Evolutionary conservation across 1,140 invertebrate genomes (phyloP).

Genomic region (Antheraea pernyi): DNA sequence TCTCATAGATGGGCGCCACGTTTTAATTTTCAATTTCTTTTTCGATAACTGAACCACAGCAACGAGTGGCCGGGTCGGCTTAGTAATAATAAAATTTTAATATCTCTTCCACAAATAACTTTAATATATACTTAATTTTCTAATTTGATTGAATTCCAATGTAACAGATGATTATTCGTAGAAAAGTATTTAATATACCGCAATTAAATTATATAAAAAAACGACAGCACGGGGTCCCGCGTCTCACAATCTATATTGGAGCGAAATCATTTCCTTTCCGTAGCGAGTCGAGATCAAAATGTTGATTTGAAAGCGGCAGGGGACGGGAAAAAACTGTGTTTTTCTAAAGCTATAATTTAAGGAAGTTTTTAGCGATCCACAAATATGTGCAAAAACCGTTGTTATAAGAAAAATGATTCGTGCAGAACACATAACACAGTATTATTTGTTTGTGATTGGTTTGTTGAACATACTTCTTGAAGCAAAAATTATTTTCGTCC

Average conservation of each 20-base stretch:
- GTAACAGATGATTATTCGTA: not conserved
- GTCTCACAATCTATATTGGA: not conserved
- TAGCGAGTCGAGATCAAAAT: not conserved
- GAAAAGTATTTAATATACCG: not conserved
- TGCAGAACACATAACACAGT: no score
- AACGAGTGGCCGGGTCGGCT: no score
- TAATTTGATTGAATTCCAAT: not conserved
- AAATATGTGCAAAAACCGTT: not conserved
- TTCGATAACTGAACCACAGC: no score
- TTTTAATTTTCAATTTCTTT: no score
- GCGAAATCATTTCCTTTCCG: not conserved
- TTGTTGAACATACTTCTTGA: no score
- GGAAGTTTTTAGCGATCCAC: not conserved
- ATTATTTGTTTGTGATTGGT: no score
- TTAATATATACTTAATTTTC: not conserved
- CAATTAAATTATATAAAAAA: not conserved
- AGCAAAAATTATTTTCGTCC: no score
- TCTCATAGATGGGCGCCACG: no score
- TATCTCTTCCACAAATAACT: no score
- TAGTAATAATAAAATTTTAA: no score
- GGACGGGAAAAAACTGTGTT: not conserved
- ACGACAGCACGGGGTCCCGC: not conserved
- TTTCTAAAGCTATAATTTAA: conserved; percentile 1
- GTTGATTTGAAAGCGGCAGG: not conserved
- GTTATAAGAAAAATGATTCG: no score